Conservation (phyloP, 2,797 vertebrate genomes). For the Brachymystax lenok region DNA sequence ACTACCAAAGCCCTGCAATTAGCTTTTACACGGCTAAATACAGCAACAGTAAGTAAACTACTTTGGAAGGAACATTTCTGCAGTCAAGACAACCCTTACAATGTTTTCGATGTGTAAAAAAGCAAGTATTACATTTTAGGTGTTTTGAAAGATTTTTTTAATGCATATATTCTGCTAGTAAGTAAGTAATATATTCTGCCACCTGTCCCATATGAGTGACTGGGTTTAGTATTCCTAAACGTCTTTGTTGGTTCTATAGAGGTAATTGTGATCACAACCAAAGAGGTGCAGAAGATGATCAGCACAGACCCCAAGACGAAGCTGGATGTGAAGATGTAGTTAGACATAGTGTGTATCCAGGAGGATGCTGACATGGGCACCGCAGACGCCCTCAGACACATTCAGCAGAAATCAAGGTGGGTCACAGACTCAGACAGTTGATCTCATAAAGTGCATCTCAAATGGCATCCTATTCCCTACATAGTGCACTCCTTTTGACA, state of each 20-base stretch:
- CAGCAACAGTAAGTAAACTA: slow-evolving; percentile 68
- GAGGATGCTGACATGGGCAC: slow-evolving; percentile 96
- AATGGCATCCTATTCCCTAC: no score
- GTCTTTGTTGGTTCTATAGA: slow-evolving; percentile 69
- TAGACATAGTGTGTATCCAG: slow-evolving; percentile 89
- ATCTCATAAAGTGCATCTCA: not conserved
- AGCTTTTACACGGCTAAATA: slow-evolving; percentile 75
- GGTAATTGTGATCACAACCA: slow-evolving; percentile 95
- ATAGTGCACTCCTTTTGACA: not conserved
- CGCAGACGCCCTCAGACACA: slow-evolving; percentile 90
- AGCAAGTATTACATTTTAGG: not conserved
- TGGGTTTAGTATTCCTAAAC: not conserved
- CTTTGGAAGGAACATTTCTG: slow-evolving; percentile 63
- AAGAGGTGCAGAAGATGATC: slow-evolving; percentile 91
- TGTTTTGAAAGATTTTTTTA: not conserved
- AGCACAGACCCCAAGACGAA: slow-evolving; percentile 87
- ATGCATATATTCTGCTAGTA: not conserved
- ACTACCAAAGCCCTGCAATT: slow-evolving; percentile 71
- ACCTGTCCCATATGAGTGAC: not conserved
- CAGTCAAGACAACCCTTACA: slow-evolving; percentile 43
- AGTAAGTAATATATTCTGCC: not conserved
- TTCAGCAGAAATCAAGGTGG: slow-evolving; percentile 94
- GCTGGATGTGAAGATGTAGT: slow-evolving; percentile 88
- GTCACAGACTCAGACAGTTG: slow-evolving; percentile 1
- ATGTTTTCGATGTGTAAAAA: slow-evolving; percentile 22